phyloP scores from a whole-genome alignment of 2,888 invertebrate genomes.

The Esperia sulphurella region DNA sequence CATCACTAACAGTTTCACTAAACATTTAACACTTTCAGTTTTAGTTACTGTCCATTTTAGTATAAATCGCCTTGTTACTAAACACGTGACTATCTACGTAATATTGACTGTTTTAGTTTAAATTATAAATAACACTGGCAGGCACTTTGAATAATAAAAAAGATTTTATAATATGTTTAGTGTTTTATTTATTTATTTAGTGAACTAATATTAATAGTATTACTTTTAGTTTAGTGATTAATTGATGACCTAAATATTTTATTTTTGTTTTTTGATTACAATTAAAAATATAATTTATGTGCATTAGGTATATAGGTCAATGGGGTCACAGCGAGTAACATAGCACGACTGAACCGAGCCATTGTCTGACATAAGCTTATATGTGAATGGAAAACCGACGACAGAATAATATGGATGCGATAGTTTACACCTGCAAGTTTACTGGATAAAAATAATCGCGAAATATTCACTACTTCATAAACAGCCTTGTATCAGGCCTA shows the following conservation, averaged over 20 bases:
- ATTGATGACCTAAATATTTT: constrained; percentile 2
- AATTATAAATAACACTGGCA: no score
- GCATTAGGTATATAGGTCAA: constrained; percentile 47
- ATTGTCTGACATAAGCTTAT: constrained; percentile 71
- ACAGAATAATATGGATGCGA: constrained; percentile 46
- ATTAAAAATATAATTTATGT: not conserved
- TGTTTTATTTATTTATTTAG: not conserved
- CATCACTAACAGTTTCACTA: constrained; percentile 21
- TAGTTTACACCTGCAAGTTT: not conserved
- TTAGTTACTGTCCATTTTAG: not conserved
- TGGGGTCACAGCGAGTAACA: constrained; percentile 54
- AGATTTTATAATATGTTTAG: no score
- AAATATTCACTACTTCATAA: no score
- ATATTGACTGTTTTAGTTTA: no score
- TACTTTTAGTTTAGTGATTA: not conserved
- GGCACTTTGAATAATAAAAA: no score
- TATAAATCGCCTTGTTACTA: not conserved
- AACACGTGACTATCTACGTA: no score
- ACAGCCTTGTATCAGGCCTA: no score
- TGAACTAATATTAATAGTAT: not conserved
- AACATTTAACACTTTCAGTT: constrained; percentile 15
- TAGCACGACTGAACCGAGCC: constrained; percentile 64
- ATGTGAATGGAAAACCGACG: constrained; percentile 57
- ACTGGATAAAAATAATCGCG: not conserved
- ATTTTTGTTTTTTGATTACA: constrained; percentile 6